Evolutionary conservation across 2,797 vertebrate species (phyloP), one percentile per base, ranked within the genome.

Genomic region (Peromyscus nudipes): DNA sequence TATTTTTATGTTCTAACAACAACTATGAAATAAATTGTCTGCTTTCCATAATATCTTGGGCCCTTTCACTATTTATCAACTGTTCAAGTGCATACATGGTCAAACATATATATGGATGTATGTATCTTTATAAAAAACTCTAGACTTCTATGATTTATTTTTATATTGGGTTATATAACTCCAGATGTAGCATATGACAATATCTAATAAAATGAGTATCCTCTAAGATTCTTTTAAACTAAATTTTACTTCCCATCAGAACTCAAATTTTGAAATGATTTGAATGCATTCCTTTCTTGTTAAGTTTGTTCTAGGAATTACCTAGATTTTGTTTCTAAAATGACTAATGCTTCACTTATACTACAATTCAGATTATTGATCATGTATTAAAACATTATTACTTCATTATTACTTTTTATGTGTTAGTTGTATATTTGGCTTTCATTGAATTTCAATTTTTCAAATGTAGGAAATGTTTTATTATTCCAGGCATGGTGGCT

Each of bases 251-350:
- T 40, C 29, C 11, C 12, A 57, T 87, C 27, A n/a, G 34, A n/a
- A 62, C 75, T 86, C 60, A 46, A 65, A 82, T 75, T 97, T 95
- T 52, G n/a, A 96, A 95, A 60, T 62, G 62, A 89, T 4, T 73
- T 89, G n/a, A 71, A 55, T 40, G 23, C 69, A 25, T 92, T 91
- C 12, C 29, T 95, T 89, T 96, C 49, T 82, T 62, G 0, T 49
- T 55, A 80, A 81, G 8, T 81, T 91, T 90, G 62, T 73, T 71
- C 11, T 84, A 92, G 10, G 2, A 94, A 81, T 67, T 76, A 83
- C 27, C 55, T 8, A 86, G 27, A 90, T 43, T 91, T 92, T 91
- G 13, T 84, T 96, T 95, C n/a, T 90, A 76, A 77, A 83, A 19
- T 57, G 1, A 89, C 46, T 82, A 73, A 64, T 57, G 37, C 17